These are phyloP conservation scores for Coboldia fuscipes DNA, from an alignment of 1,140 invertebrate genomes.

Conservation along the genomic window DNA sequence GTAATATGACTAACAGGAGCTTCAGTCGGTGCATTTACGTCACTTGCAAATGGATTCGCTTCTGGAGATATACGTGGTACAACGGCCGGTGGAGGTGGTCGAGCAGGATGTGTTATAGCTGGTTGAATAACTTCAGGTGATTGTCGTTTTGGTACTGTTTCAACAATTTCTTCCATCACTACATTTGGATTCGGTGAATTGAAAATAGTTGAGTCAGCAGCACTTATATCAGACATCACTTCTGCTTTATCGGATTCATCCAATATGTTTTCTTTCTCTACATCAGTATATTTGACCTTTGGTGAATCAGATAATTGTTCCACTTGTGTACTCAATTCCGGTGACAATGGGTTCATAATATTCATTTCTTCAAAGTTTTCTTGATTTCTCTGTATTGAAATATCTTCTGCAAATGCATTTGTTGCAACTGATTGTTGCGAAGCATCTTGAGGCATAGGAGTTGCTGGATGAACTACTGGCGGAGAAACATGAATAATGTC, in stretches of 20 bases:
- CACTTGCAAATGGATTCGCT: constrained; percentile 25
- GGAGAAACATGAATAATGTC: constrained; percentile 18
- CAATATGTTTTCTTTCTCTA: too few relatives aligned
- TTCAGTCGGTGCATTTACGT: constrained; percentile 21
- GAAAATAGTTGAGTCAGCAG: background rate
- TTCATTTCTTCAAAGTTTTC: background rate
- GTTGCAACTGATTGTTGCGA: background rate
- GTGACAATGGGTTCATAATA: background rate
- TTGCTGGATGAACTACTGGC: constrained; percentile 2
- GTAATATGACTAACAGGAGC: too few relatives aligned
- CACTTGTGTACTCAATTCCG: too few relatives aligned
- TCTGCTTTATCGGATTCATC: background rate
- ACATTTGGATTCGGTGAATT: background rate
- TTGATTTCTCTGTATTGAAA: background rate
- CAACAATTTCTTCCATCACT: constrained; percentile 1
- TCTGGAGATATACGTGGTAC: constrained; percentile 10
- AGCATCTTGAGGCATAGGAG: background rate
- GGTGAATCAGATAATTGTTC: too few relatives aligned
- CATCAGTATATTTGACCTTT: too few relatives aligned
- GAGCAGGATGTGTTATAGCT: background rate
- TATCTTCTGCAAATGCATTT: background rate
- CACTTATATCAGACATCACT: background rate
- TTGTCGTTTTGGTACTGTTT: too few relatives aligned
- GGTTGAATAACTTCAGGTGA: too few relatives aligned
- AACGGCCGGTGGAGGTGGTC: background rate